Conservation (phyloP, 2,113 vertebrate genomes). For the Dendropsophus ebraccatus region DNA sequence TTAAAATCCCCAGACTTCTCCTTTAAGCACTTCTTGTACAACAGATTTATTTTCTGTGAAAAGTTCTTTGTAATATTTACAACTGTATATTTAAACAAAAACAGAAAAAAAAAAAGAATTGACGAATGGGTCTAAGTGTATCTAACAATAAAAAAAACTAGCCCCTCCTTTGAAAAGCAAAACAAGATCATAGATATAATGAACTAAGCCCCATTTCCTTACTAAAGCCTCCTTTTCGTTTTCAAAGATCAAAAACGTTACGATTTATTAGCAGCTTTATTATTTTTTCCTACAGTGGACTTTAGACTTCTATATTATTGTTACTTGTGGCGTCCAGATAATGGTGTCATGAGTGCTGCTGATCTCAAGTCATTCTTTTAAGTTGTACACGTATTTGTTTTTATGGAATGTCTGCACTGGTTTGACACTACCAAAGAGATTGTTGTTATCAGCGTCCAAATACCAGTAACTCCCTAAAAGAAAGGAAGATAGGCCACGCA, state of each 20-base stretch:
- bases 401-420: slow-evolving; percentile 77
- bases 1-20: too few relatives aligned
- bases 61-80: not conserved
- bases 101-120: not conserved
- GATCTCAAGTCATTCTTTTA: not conserved
- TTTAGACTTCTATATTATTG: slow-evolving; percentile 14
- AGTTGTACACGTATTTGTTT: slow-evolving; percentile 70
- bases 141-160: not conserved
- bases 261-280: slow-evolving; percentile 15
- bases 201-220: slow-evolving; percentile 52
- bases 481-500: slow-evolving; percentile 72
- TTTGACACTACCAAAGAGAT: slow-evolving; percentile 72
- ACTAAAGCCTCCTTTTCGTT: not conserved
- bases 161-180: not conserved
- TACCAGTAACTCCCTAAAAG: slow-evolving; percentile 81
- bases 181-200: slow-evolving; percentile 22
- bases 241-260: slow-evolving; percentile 42
- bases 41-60: not conserved
- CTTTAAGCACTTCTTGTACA: not conserved
- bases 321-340: slow-evolving; percentile 50
- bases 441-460: slow-evolving; percentile 79
- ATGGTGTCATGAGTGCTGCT: slow-evolving; percentile 20
- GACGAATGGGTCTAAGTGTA: not conserved
- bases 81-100: not conserved
- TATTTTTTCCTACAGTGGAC: slow-evolving; percentile 32